Percentiles rank a stretch among this genome's conserved stretches.
Evolutionary conservation across 2,888 invertebrate species (phyloP).

Genomic region (Thelaira solivaga): DNA sequence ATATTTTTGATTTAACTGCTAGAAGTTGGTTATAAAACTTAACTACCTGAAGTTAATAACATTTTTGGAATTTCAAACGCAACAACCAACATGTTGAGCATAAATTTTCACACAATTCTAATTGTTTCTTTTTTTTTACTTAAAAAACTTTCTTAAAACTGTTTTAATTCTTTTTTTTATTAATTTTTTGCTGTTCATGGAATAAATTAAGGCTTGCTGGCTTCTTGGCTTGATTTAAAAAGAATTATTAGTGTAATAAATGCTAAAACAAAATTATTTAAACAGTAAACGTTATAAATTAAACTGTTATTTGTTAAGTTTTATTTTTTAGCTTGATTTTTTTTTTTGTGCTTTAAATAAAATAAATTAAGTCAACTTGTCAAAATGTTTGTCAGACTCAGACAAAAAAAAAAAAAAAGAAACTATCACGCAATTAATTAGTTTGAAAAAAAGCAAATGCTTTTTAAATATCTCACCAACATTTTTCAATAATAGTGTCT

Average conservation of each 20-base stretch:
- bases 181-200: background rate
- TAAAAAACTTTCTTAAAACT: background rate
- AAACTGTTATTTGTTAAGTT: slow-evolving; percentile 27
- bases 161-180: background rate
- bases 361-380: slow-evolving; percentile 5
- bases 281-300: background rate
- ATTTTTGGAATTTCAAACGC: slow-evolving; percentile 32
- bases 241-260: slow-evolving; percentile 3
- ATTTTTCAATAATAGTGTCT: too few relatives aligned
- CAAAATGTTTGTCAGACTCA: background rate
- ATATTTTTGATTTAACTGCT: background rate
- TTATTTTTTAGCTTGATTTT: background rate
- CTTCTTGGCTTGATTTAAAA: background rate
- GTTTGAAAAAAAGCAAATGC: too few relatives aligned
- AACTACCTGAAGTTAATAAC: slow-evolving; percentile 23
- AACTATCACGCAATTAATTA: slow-evolving; percentile 15
- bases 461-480: too few relatives aligned
- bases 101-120: slow-evolving; percentile 47
- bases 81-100: slow-evolving; percentile 33
- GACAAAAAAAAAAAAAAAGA: too few relatives aligned
- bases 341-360: background rate
- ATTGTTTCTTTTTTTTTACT: background rate
- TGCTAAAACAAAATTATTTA: background rate
- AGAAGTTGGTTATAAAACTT: background rate
- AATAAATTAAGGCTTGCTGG: slow-evolving; percentile 31